Conservation (phyloP, 2,113 vertebrate species). For the Dasyornis broadbenti region DNA sequence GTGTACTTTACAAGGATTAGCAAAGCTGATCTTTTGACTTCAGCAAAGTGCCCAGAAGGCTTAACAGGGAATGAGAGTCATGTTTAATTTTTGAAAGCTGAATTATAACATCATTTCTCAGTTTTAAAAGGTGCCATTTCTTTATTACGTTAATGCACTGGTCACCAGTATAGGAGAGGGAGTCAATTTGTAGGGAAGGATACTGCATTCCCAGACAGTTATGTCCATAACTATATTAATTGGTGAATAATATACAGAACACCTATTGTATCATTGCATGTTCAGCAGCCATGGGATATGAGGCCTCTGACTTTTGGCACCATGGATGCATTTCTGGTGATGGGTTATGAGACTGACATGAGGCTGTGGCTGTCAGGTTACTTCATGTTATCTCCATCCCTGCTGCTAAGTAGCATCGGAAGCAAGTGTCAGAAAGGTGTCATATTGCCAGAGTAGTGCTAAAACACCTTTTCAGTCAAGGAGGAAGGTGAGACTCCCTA, state of each 20-base stretch:
- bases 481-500: neutral
- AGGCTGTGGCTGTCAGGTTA: neutral
- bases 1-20: neutral
- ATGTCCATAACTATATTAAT: neutral
- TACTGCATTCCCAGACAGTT: fast-evolving
- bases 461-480: neutral
- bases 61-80: neutral
- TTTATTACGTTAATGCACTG: neutral
- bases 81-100: neutral
- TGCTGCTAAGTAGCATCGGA: neutral
- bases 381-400: neutral
- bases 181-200: neutral
- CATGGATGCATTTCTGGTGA: neutral
- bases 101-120: neutral
- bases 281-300: neutral
- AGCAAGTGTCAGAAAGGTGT: neutral
- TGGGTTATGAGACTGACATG: neutral
- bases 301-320: neutral
- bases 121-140: neutral
- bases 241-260: neutral
- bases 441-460: neutral
- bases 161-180: neutral
- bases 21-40: neutral
- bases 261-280: neutral
- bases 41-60: neutral